Base-by-base conservation (phyloP, 1,140 invertebrate genomes). In the Brachionus rotundiformis region DNA sequence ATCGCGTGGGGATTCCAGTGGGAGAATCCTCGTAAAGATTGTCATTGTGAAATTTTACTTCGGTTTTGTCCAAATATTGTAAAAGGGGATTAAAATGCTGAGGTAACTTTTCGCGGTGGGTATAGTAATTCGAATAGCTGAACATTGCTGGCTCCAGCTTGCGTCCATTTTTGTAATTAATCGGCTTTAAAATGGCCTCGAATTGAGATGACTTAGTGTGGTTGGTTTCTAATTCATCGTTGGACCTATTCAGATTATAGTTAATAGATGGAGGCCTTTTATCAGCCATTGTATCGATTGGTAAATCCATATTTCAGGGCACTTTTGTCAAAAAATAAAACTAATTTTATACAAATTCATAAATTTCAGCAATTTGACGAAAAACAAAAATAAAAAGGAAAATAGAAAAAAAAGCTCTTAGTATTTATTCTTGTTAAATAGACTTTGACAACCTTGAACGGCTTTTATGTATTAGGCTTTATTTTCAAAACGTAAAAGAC, bases 1-100 rank as follows among this genome's bases (percentile, higher is more conserved):
- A 31, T 59, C 47, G 33, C 13, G 76, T 79, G 2, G 76, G 76
- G 4, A 63, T 39, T 39, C 76, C 76, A 39, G 59, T 54, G 3
- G 47, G 29, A 23, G 47, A 59, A 36, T 79, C 27, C 25, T 79
- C 59, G 25, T 39, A 79, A 11, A 79, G 36, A 31, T 79, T 79
- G 36, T 79, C 76, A 63, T 79, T 79, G 41, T 79, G 76, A 59
- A 39, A 79, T 36, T 63, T 54, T n/a, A 79, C 44, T 31, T 79
- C 47, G 13, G 76, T 79, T 16, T 39, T 79, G 8, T 79, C 59
- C 36, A 79, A 79, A 29, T 41, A 79, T 13, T 79, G 76, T 23
- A 79, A 16, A 19, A 79, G 31, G 6, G 76, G 59, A 31, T 79
- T 79, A n/a, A 59, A 79, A n/a, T 54, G 59, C 19, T 79, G 47